Evolutionary conservation across 2,888 invertebrate genomes (phyloP).

Genomic region (Cylloceria caligata): DNA sequence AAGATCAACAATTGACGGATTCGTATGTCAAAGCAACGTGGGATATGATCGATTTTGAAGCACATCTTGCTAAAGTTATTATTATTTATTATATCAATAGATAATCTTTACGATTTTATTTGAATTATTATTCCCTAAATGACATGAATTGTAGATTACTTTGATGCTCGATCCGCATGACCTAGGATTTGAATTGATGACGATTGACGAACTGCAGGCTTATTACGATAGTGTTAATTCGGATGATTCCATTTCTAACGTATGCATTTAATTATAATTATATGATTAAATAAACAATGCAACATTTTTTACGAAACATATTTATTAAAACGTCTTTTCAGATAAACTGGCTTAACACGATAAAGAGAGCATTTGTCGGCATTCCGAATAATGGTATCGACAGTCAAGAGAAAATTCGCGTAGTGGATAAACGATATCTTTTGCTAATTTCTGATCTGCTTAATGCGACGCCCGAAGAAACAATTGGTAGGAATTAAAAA

Average conservation of each 20-base stretch:
- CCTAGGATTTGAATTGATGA: neutral
- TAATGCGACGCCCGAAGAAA: slow-evolving; percentile 32
- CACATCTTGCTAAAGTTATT: slow-evolving; percentile 43
- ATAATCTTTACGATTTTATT: too few species aligned
- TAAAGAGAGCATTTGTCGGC: slow-evolving; percentile 24
- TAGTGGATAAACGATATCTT: slow-evolving; percentile 24
- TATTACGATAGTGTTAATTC: slow-evolving; percentile 27
- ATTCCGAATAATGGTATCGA: slow-evolving; percentile 38
- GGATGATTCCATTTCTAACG: slow-evolving; percentile 11
- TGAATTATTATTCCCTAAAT: neutral
- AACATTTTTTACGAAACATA: too few species aligned
- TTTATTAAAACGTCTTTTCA: slow-evolving; percentile 10
- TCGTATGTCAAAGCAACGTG: neutral
- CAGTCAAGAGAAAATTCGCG: slow-evolving; percentile 35
- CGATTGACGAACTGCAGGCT: slow-evolving; percentile 49
- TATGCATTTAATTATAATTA: slow-evolving; percentile 25
- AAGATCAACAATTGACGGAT: neutral
- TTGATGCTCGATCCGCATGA: too few species aligned
- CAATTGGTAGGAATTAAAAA: slow-evolving; percentile 31
- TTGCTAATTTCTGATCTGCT: slow-evolving; percentile 24
- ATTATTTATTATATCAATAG: neutral
- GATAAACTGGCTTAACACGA: slow-evolving; percentile 57
- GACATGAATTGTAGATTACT: slow-evolving; percentile 13
- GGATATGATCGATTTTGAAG: slow-evolving; percentile 32
- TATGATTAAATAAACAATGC: too few species aligned